phyloP scores from a whole-genome alignment of 2,113 vertebrate species.

The Carassius auratus region DNA sequence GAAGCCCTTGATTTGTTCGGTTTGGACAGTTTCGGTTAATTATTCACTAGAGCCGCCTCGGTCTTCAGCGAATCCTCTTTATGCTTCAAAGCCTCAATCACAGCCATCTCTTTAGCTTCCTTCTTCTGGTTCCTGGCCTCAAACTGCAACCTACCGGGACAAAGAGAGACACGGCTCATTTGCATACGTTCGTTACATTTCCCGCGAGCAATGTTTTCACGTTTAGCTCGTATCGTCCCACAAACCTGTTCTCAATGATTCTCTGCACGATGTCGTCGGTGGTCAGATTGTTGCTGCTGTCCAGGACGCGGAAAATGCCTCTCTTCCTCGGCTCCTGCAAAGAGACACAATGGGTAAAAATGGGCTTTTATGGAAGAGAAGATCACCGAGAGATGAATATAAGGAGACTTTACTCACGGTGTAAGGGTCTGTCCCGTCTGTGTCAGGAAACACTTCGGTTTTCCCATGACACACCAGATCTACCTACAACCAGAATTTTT shows the following conservation, averaged over 20 bases:
- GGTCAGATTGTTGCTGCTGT: slow-evolving; percentile 87
- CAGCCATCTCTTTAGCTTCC: slow-evolving; percentile 92
- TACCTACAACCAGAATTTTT: slow-evolving; percentile 79
- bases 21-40: neutral
- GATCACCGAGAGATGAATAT: neutral
- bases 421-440: slow-evolving; percentile 87
- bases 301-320: slow-evolving; percentile 82
- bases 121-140: slow-evolving; percentile 98
- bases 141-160: slow-evolving; percentile 83
- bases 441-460: slow-evolving; percentile 90
- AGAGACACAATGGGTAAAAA: neutral
- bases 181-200: neutral
- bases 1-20: neutral
- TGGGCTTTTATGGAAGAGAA: neutral
- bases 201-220: neutral
- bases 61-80: slow-evolving; percentile 65
- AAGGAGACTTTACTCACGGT: slow-evolving; percentile 77
- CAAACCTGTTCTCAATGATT: slow-evolving; percentile 94
- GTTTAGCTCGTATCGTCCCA: neutral
- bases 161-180: neutral
- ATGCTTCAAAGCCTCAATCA: slow-evolving; percentile 83
- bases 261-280: slow-evolving; percentile 94
- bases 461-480: slow-evolving; percentile 93
- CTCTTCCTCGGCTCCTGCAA: slow-evolving; percentile 87
- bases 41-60: slow-evolving; percentile 51